A percentile compares a stretch with the other conserved stretches of the same genome.
These are phyloP conservation scores for Martes martes DNA, from an alignment of 2,113 vertebrate species.

Conservation along the genomic window DNA sequence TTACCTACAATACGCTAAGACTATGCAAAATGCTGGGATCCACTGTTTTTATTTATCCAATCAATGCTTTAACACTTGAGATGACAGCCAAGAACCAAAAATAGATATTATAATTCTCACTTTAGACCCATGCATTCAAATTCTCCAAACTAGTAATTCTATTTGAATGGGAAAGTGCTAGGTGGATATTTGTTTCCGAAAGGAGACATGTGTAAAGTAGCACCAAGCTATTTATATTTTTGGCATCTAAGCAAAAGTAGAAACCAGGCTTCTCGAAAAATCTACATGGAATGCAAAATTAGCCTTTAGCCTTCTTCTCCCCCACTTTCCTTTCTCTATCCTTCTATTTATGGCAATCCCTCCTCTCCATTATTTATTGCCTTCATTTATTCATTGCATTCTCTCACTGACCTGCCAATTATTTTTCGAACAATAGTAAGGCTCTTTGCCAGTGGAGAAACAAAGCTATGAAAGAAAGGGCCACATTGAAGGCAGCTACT, in stretches of 20 bases:
- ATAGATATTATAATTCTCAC: background rate
- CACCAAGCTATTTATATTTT: background rate
- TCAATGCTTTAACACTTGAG: background rate
- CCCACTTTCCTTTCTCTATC: background rate
- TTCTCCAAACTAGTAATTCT: background rate
- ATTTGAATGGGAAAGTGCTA: background rate
- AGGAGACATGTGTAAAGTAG: background rate
- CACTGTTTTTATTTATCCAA: background rate
- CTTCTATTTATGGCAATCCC: background rate
- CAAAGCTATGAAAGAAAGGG: background rate
- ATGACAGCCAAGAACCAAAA: background rate
- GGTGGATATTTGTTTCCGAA: background rate
- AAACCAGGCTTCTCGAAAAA: background rate
- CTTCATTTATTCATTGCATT: background rate
- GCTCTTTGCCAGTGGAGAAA: background rate
- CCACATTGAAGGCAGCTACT: background rate
- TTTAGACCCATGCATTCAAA: background rate
- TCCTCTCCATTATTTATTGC: background rate
- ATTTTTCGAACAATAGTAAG: background rate
- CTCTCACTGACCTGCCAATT: background rate
- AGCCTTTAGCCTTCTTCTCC: background rate
- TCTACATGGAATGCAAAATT: background rate
- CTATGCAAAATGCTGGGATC: background rate
- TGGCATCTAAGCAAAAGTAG: background rate
- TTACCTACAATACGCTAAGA: background rate